phyloP scores from a whole-genome alignment of 2,113 vertebrate species.

The Cariama cristata region DNA sequence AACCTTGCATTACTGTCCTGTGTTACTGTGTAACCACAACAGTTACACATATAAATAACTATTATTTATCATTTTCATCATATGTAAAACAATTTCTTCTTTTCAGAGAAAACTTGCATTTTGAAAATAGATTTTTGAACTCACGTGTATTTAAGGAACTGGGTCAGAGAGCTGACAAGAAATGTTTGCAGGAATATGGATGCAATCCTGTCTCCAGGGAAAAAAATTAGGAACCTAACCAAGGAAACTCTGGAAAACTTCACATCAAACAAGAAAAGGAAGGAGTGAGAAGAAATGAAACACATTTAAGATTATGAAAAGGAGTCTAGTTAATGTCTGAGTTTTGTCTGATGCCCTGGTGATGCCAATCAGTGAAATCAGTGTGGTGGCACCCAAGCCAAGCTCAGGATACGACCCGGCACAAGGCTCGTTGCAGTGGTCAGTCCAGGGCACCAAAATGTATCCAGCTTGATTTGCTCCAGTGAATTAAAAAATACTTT shows the following conservation, averaged over 20 bases:
- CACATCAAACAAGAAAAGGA: slow-evolving; percentile 5
- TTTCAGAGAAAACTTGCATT: neutral
- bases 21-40: too few relatives aligned
- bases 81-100: neutral
- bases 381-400: neutral
- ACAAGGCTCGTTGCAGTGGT: neutral
- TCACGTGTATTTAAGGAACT: neutral
- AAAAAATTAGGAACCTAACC: neutral
- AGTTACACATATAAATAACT: neutral
- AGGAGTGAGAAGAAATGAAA: slow-evolving; percentile 28
- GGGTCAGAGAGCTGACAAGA: slow-evolving; percentile 10
- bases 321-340: slow-evolving; percentile 10
- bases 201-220: slow-evolving; percentile 8
- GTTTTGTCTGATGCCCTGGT: neutral
- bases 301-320: neutral
- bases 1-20: neutral
- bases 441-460: neutral
- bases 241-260: slow-evolving; percentile 42
- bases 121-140: slow-evolving; percentile 3
- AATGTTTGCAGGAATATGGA: slow-evolving; percentile 14
- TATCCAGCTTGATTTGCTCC: slow-evolving; percentile 3
- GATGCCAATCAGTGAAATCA: neutral
- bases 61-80: slow-evolving; percentile 38
- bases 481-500: slow-evolving; percentile 7
- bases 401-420: neutral